Base-by-base conservation (phyloP, 1,140 invertebrate species). In the Nomia melanderi region DNA sequence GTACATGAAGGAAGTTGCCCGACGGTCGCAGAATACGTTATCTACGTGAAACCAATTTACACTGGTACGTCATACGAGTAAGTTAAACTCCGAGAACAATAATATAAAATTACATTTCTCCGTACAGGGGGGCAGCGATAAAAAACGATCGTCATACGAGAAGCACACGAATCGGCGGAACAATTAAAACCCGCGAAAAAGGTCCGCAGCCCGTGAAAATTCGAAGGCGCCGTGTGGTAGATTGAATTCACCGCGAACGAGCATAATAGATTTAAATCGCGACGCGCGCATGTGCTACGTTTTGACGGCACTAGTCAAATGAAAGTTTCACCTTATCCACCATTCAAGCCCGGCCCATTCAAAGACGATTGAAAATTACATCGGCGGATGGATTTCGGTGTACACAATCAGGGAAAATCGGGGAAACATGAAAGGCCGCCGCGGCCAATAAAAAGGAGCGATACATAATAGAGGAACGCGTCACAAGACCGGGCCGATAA, bases 391-490 rank as follows among this genome's bases (percentile, higher is more conserved):
- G 41, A 50, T 47, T 25, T 27, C 5, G 8, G 4, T 23, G 31
- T 9, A 23, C 41, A 12, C 20, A 3, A 39, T n/a, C 47, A 31
- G 31, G 20, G n/a, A n/a, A 67, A 50, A 25, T 23, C 12, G 11
- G 23, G 3, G 33, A 6, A 50, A 50, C 47, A 39, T 56, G 12
- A 47, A 59, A 33, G 11, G 20, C 27, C 14, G 56, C 59, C 39
- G 66, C 41, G 36, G 14, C 14, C n/a, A n/a, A 70, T 59, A 44
- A 47, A 70, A 70, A 23, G 36, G 36, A 3, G 9, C 27, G 54
- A 70, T 70, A 70, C 36, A 57, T 70, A 70, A 70, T 70, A 39
- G 25, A 57, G 14, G 36, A 14, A 70, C 27, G 25, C 39, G 54
- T 59, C 17, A 27, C 31, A 57, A 27, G 41, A 27, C 36, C 57